Evolutionary conservation across 2,113 vertebrate species (phyloP).

Genomic region (Nanger granti): DNA sequence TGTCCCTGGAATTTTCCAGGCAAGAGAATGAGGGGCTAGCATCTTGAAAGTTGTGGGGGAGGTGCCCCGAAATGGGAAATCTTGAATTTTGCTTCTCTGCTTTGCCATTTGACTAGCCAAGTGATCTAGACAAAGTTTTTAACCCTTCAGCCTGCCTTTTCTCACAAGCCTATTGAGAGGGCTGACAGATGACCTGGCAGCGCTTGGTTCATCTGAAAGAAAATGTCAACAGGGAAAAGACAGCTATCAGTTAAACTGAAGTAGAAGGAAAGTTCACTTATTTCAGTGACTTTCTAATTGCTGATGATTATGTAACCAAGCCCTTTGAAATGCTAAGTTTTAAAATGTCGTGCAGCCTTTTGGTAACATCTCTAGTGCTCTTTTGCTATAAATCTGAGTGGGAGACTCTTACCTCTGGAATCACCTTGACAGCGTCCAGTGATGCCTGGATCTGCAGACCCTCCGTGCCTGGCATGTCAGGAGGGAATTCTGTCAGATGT

Average conservation of each 20-base stretch:
- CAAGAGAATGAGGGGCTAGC: not conserved
- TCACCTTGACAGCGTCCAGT: not conserved
- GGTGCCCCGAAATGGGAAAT: not conserved
- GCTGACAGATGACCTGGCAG: not conserved
- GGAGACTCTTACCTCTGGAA: not conserved
- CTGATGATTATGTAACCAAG: not conserved
- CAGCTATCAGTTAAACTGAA: not conserved
- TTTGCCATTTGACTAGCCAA: not conserved
- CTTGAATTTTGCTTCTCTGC: not conserved
- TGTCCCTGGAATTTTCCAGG: not conserved
- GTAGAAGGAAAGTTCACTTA: not conserved
- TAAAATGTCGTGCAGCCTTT: not conserved
- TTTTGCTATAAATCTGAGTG: not conserved
- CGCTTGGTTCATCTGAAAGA: not conserved
- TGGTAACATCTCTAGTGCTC: not conserved
- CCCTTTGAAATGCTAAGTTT: not conserved
- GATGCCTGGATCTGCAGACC: not conserved
- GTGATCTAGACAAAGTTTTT: not conserved
- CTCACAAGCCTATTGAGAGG: not conserved
- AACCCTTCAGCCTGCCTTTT: not conserved
- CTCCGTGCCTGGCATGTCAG: fast-evolving
- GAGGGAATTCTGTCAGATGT: not conserved
- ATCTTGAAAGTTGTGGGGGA: not conserved
- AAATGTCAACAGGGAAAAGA: not conserved
- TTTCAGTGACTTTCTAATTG: not conserved